A percentile compares a stretch with the other conserved stretches of the same genome.
Conservation (phyloP, 2,888 invertebrate genomes). For the Notodonta ziczac region DNA sequence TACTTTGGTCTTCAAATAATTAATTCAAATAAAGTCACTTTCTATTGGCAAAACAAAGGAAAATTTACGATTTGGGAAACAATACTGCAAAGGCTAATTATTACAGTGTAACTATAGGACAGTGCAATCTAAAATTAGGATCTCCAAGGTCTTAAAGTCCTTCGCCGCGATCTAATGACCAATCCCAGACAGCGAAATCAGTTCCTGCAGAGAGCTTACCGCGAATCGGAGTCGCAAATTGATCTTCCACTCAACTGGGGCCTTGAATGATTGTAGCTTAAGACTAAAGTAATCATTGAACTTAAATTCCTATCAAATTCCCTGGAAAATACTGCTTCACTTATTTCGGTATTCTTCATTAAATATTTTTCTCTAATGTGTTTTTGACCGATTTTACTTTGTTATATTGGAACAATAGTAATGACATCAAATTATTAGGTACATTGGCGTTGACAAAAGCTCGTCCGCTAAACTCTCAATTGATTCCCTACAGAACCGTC, state of each 20-base stretch:
- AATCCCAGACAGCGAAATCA: background rate
- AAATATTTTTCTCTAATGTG: no score
- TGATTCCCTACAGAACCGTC: conserved; percentile 27
- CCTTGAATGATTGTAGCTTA: conserved; percentile 1
- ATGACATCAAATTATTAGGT: background rate
- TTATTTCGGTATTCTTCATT: no score
- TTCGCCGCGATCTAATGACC: background rate
- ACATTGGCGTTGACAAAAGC: background rate
- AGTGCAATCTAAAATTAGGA: background rate
- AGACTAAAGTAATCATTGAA: background rate
- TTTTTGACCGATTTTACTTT: background rate
- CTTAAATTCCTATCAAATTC: background rate
- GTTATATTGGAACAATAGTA: background rate
- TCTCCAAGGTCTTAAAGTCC: background rate
- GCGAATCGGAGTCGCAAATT: conserved; percentile 1
- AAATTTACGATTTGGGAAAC: no score
- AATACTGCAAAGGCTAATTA: background rate
- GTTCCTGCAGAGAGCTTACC: background rate
- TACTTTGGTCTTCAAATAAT: no score
- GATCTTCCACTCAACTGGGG: background rate
- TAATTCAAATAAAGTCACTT: no score
- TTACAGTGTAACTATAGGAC: no score
- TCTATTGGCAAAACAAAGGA: no score
- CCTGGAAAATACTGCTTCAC: no score
- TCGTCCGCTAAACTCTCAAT: conserved; percentile 29